These are phyloP conservation scores for Lepidonotus clava DNA, from an alignment of 2,888 invertebrate genomes.

Conservation along the genomic window DNA sequence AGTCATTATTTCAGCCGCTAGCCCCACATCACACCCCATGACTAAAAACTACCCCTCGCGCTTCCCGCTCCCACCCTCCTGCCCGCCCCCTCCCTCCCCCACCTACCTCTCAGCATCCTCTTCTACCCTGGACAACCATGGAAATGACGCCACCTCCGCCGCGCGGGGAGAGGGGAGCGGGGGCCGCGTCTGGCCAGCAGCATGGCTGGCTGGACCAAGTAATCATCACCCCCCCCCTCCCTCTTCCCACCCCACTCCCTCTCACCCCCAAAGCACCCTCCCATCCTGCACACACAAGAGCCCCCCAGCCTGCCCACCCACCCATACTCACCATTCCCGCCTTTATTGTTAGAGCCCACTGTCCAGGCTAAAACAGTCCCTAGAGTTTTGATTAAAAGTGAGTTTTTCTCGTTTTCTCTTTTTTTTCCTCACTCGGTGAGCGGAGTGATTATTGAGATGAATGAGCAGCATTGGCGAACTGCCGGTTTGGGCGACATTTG, in stretches of 20 bases:
- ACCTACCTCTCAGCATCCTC: not conserved
- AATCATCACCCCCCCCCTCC: not conserved
- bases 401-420: too few relatives aligned
- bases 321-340: not conserved
- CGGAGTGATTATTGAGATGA: conserved; percentile 3
- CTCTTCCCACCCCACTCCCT: not conserved
- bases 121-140: not conserved
- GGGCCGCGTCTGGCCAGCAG: not conserved
- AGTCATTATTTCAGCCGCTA: conserved; percentile 13
- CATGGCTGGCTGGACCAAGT: not conserved
- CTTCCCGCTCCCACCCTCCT: not conserved
- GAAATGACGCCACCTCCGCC: conserved; percentile 14
- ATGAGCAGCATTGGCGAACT: not conserved
- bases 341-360: not conserved
- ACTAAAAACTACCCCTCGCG: not conserved
- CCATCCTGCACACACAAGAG: not conserved
- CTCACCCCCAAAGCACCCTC: not conserved
- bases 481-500: not conserved
- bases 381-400: not conserved
- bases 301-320: not conserved
- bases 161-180: not conserved
- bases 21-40: not conserved
- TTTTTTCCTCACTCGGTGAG: not conserved
- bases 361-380: not conserved
- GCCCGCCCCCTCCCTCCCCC: not conserved